Base-by-base conservation (phyloP, 2,888 invertebrate genomes). In the Tholera decimalis region DNA sequence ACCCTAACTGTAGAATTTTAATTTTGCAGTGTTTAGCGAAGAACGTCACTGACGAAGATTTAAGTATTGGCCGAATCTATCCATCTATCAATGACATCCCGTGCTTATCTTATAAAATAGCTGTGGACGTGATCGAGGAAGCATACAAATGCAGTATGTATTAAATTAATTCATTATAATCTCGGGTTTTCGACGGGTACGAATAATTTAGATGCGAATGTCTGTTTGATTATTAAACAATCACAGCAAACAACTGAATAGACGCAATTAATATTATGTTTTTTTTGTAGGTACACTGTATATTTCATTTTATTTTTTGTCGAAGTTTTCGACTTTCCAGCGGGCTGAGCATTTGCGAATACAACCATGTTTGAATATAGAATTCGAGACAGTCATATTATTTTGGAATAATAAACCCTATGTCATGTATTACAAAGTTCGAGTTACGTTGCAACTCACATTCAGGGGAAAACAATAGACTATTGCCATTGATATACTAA, bases 101-200 rank as follows among this genome's bases (percentile, higher is more conserved):
- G 58, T 97, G 98, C 60, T 98, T 99, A 67, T 99, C 99, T 0
- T 95, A 98, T 59, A 96, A 97, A 77, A 99, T 99, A 81, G 99
- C 99, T 0, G 96, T 97, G 11, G 97, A 97, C 82, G 97, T 99
- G 65, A 97, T 98, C 3, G 97, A 98, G 82, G 97, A 98, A 92
- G 98, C 99, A 4, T 99, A 99, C 89, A 96, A 97, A 77, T 97
- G 97, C 94, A 98, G 98, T 98, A 95, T 2, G 81, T 77, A 47
- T 54, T 11, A 22, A 41, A n/a, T 41, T 3, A 24, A 4, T 26
- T 15, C 47, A 39, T 1, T 53, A 15, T 37, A n/a, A 39, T 9
- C 11, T 28, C 26, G n/a, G 4, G 3, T 61, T 11, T 47, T 5
- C 6, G n/a, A 18, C n/a, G 0, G n/a, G 1, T 44, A 44, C 9